These are phyloP conservation scores for Anabacerthia variegaticeps DNA, from an alignment of 2,797 vertebrate species.

Conservation along the genomic window DNA sequence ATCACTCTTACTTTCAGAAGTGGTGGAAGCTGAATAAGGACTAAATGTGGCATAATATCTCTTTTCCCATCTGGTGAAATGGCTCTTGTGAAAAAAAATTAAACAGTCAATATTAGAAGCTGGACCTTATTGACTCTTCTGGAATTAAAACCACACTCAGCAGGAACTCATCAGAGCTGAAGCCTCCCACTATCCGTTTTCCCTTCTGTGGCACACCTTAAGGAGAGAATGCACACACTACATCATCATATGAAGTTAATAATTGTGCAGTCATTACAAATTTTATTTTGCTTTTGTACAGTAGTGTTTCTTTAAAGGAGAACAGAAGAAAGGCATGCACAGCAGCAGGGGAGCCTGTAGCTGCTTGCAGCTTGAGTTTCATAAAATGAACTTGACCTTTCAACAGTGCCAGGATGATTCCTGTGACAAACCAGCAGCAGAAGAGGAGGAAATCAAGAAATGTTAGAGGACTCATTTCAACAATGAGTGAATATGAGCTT, in stretches of 20 bases:
- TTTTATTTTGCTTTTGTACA: neutral
- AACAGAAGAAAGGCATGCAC: neutral
- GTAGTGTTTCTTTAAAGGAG: neutral
- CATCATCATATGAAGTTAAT: neutral
- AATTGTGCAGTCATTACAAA: neutral
- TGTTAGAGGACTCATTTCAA: neutral
- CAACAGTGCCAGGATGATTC: neutral
- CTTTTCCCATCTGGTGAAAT: neutral
- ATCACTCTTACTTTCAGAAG: neutral
- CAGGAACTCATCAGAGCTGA: neutral
- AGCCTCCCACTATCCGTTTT: neutral
- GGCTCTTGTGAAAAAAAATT: neutral
- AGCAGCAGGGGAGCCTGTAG: neutral
- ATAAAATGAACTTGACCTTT: conserved; percentile 25
- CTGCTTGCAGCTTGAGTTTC: neutral
- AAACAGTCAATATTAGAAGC: neutral
- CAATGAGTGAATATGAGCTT: neutral
- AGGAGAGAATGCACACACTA: neutral
- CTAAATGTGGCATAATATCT: neutral
- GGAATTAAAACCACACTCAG: neutral
- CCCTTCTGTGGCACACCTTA: neutral
- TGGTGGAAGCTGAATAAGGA: neutral
- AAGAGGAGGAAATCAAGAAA: neutral
- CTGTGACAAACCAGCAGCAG: neutral
- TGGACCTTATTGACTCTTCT: neutral